phyloP scores from a whole-genome alignment of 92 coral and sea anemone genomes.

The Metridium senile region DNA sequence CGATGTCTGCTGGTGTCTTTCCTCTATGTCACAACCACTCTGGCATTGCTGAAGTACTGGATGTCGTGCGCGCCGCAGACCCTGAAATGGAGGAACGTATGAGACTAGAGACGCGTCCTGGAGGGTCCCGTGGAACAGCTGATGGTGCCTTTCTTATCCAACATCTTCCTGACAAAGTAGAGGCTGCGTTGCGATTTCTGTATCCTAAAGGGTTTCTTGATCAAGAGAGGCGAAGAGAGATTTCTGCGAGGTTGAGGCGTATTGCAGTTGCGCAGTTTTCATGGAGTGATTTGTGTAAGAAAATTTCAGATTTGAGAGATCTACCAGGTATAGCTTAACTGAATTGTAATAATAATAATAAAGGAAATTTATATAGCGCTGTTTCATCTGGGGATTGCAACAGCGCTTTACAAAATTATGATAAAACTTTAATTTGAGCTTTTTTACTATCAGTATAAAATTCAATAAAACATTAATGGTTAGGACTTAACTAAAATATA shows the following conservation, averaged over 20 bases:
- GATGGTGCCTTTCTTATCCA: constrained; percentile 77
- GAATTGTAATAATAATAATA: too few relatives aligned
- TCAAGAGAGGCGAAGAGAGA: constrained; percentile 53
- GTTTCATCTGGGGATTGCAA: too few relatives aligned
- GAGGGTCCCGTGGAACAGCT: constrained; percentile 80
- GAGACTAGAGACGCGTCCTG: constrained; percentile 74
- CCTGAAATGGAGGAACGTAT: constrained; percentile 72
- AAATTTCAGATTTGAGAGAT: constrained; percentile 55
- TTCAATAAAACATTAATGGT: too few relatives aligned
- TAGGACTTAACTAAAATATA: too few relatives aligned
- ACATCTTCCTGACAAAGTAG: constrained; percentile 71
- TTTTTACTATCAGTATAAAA: too few relatives aligned
- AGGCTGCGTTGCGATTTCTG: constrained; percentile 56
- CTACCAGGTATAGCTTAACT: neutral
- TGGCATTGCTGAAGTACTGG: constrained; percentile 75
- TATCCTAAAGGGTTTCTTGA: constrained; percentile 75
- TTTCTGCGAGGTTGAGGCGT: constrained; percentile 69
- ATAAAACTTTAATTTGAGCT: too few relatives aligned
- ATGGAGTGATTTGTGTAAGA: constrained; percentile 76
- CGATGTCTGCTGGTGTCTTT: constrained; percentile 88
- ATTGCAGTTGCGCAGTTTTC: constrained; percentile 79
- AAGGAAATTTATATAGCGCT: too few relatives aligned
- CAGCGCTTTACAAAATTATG: too few relatives aligned
- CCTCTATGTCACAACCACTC: constrained; percentile 82
- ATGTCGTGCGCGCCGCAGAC: constrained; percentile 64